phyloP scores from a whole-genome alignment of 37 sponge, comb jelly and placozoan genomes.

The Beroe forskalii region DNA sequence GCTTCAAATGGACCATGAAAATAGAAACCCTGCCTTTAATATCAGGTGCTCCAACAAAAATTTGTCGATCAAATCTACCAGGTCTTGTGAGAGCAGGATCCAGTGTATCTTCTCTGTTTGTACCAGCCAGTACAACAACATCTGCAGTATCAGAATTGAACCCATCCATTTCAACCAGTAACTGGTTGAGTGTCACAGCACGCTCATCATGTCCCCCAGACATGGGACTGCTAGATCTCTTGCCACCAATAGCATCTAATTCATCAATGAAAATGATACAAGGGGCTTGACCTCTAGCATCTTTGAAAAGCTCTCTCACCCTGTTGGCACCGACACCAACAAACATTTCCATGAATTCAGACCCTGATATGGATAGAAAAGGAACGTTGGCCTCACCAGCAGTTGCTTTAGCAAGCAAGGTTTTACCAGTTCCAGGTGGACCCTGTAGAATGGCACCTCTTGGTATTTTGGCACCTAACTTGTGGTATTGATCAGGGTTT shows the following conservation, averaged over 20 bases:
- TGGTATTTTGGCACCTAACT: slow-evolving; percentile 93
- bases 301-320: slow-evolving; percentile 79
- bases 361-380: slow-evolving; percentile 93
- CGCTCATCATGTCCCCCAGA: slow-evolving; percentile 85
- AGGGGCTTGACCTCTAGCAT: slow-evolving; percentile 89
- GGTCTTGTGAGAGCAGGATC: slow-evolving; percentile 94
- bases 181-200: slow-evolving; percentile 94
- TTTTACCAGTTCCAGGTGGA: slow-evolving; percentile 97
- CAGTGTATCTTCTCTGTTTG: slow-evolving; percentile 91
- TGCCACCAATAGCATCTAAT: slow-evolving; percentile 94
- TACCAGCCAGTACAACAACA: slow-evolving; percentile 65
- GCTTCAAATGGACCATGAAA: slow-evolving; percentile 89
- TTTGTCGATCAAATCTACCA: slow-evolving; percentile 94
- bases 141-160: slow-evolving; percentile 5
- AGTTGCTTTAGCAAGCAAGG: slow-evolving; percentile 93
- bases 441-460: slow-evolving; percentile 74
- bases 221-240: slow-evolving; percentile 73
- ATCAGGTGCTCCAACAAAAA: slow-evolving; percentile 92
- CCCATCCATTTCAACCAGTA: slow-evolving; percentile 98
- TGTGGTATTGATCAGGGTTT: slow-evolving; percentile 86
- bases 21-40: slow-evolving; percentile 97
- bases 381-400: slow-evolving; percentile 98
- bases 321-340: slow-evolving; percentile 96
- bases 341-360: slow-evolving; percentile 98
- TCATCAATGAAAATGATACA: slow-evolving; percentile 99